phyloP scores from a whole-genome alignment of 2,797 vertebrate species.

The Argyrosomus regius region DNA sequence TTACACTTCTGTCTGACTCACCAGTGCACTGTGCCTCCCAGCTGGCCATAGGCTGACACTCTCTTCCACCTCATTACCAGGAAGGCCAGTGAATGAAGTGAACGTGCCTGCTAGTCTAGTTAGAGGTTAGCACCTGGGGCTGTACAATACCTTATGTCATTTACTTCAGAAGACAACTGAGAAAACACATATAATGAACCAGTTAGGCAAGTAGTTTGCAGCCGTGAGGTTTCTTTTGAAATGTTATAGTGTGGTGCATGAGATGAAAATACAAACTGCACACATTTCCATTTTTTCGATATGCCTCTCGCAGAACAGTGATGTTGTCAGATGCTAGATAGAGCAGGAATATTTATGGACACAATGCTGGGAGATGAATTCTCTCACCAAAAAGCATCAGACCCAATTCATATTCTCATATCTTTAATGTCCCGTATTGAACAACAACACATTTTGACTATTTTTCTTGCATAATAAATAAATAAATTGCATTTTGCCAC shows the following conservation, averaged over 20 bases:
- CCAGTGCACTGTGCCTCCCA: slow-evolving; percentile 74
- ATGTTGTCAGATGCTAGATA: slow-evolving; percentile 49
- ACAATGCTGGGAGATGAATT: slow-evolving; percentile 30
- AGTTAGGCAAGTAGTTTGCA: slow-evolving; percentile 45
- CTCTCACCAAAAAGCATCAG: slow-evolving; percentile 20
- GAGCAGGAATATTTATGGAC: slow-evolving; percentile 46
- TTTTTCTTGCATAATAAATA: not conserved
- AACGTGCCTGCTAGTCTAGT: slow-evolving; percentile 70
- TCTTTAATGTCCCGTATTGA: slow-evolving; percentile 20
- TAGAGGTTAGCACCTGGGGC: slow-evolving; percentile 75
- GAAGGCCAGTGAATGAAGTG: slow-evolving; percentile 71
- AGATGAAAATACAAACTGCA: slow-evolving; percentile 46
- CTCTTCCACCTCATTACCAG: slow-evolving; percentile 81
- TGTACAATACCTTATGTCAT: slow-evolving; percentile 68
- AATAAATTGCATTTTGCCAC: slow-evolving; percentile 9
- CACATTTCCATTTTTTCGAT: slow-evolving; percentile 50
- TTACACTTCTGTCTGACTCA: slow-evolving; percentile 84
- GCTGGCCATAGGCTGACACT: slow-evolving; percentile 77
- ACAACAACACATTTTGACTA: not conserved
- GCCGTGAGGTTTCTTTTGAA: slow-evolving; percentile 51
- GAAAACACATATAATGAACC: slow-evolving; percentile 65
- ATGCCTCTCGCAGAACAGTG: slow-evolving; percentile 50
- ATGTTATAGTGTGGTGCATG: slow-evolving; percentile 16
- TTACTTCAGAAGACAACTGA: slow-evolving; percentile 62
- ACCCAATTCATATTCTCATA: slow-evolving; percentile 39